Conservation (phyloP, 2,888 invertebrate species). For the Glyphotaelius pellucidus region DNA sequence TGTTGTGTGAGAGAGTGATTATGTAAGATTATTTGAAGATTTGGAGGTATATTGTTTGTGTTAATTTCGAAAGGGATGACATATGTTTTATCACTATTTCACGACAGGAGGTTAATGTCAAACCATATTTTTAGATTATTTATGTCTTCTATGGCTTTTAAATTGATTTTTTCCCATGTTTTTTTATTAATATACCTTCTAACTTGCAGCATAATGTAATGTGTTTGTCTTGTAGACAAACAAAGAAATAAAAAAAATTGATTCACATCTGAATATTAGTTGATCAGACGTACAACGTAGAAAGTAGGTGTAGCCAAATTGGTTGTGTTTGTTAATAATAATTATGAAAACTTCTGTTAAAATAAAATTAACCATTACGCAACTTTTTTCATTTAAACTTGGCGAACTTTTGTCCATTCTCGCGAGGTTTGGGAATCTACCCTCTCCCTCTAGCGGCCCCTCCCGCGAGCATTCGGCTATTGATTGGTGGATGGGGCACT, state of each 20-base stretch:
- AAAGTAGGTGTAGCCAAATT: not conserved
- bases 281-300: not conserved
- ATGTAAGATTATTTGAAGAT: too few species aligned
- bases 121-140: too few species aligned
- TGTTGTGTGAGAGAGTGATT: too few species aligned
- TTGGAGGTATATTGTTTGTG: too few species aligned
- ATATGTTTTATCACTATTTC: too few species aligned
- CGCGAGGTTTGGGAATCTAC: not conserved
- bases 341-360: slow-evolving; percentile 35
- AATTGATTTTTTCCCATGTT: too few species aligned
- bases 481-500: slow-evolving; percentile 32
- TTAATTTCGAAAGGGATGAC: too few species aligned
- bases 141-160: too few species aligned
- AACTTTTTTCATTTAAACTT: slow-evolving; percentile 43
- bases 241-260: not conserved
- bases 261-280: not conserved
- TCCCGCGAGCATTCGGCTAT: slow-evolving; percentile 22
- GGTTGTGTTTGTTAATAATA: slow-evolving; percentile 2
- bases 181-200: too few species aligned
- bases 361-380: slow-evolving; percentile 29
- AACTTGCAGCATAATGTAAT: too few species aligned
- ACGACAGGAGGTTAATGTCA: too few species aligned
- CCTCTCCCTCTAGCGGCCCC: not conserved
- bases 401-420: slow-evolving; percentile 1
- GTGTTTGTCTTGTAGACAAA: too few species aligned